These are phyloP conservation scores for Rhinatrema bivittatum DNA, from an alignment of 2,797 vertebrate species.

Conservation along the genomic window DNA sequence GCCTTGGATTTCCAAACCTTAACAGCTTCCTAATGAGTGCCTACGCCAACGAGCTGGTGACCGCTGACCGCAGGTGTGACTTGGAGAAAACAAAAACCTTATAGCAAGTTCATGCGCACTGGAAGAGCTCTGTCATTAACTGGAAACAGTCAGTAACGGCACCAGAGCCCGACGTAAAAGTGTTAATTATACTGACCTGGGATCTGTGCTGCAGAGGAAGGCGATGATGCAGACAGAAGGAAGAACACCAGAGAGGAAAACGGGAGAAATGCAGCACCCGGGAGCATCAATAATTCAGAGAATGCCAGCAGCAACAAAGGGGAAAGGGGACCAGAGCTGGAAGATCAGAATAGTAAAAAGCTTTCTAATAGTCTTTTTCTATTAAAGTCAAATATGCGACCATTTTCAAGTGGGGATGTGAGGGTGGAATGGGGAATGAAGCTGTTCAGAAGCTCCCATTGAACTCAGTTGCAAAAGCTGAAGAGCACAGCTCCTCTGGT, in stretches of 20 bases:
- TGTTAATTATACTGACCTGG: constrained; percentile 53
- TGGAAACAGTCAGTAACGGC: constrained; percentile 59
- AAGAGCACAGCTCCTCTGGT: too few species aligned
- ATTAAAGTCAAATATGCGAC: constrained; percentile 74
- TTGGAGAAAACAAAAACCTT: too few species aligned
- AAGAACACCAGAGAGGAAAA: constrained; percentile 47
- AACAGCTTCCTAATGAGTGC: too few species aligned
- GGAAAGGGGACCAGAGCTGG: constrained; percentile 69
- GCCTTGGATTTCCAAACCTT: too few species aligned
- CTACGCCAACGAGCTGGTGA: too few species aligned
- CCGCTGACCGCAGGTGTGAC: too few species aligned
- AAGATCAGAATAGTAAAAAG: constrained; percentile 66
- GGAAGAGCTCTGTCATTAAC: constrained; percentile 39
- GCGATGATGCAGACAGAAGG: constrained; percentile 44
- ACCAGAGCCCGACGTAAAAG: constrained; percentile 62
- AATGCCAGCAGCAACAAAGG: constrained; percentile 84
- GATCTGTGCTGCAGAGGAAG: constrained; percentile 41
- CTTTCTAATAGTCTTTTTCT: constrained; percentile 79
- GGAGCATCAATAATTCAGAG: constrained; percentile 83
- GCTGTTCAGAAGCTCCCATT: constrained; percentile 24
- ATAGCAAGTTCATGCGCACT: constrained; percentile 36
- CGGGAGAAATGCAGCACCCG: constrained; percentile 59
- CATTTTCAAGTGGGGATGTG: constrained; percentile 34
- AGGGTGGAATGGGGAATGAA: constrained; percentile 18
- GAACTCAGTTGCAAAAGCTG: constrained; percentile 21